phyloP scores from a whole-genome alignment of 2,888 invertebrate species.

The Ichneumoninae sp. region DNA sequence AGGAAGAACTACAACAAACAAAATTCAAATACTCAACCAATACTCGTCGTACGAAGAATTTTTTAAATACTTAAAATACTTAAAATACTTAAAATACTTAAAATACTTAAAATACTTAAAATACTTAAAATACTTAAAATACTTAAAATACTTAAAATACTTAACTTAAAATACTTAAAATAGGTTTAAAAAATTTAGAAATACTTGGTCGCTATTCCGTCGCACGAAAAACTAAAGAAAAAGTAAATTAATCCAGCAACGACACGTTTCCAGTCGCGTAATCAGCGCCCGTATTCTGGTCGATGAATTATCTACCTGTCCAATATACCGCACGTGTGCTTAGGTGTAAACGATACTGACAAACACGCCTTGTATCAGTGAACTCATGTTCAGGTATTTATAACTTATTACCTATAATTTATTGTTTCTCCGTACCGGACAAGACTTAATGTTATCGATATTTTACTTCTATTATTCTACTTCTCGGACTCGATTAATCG shows the following conservation, averaged over 20 bases:
- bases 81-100: too few relatives aligned
- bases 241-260: too few relatives aligned
- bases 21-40: too few relatives aligned
- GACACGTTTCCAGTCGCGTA: not conserved
- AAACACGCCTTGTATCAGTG: not conserved
- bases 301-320: not conserved
- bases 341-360: not conserved
- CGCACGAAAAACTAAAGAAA: too few relatives aligned
- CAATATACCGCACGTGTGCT: not conserved
- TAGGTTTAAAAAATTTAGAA: too few relatives aligned
- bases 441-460: slow-evolving; percentile 34
- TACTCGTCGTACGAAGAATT: too few relatives aligned
- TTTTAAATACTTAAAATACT: too few relatives aligned
- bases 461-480: slow-evolving; percentile 19
- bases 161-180: too few relatives aligned
- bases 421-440: slow-evolving; percentile 37
- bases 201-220: too few relatives aligned
- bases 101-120: not conserved
- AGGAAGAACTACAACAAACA: too few relatives aligned
- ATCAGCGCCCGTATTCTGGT: not conserved
- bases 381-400: not conserved
- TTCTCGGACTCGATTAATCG: slow-evolving; percentile 44
- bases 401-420: slow-evolving; percentile 21
- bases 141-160: not conserved
- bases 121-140: not conserved